Percentiles rank a stretch among this genome's conserved stretches.
These are phyloP conservation scores for Cenopis cana DNA, from an alignment of 2,888 invertebrate species.

Conservation along the genomic window DNA sequence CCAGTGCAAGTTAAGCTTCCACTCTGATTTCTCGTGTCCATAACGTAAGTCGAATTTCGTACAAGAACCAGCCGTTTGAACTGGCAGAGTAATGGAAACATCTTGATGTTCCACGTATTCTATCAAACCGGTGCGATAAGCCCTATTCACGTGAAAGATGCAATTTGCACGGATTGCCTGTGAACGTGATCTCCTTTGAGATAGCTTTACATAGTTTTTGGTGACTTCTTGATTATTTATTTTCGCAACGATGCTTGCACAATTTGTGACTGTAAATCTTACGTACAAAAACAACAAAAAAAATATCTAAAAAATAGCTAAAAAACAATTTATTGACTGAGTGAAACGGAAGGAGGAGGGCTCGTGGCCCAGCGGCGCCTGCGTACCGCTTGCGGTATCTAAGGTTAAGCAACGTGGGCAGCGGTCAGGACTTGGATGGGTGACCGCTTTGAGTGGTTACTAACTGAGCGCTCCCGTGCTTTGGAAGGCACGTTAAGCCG, in stretches of 20 bases:
- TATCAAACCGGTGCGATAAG: conserved; percentile 7
- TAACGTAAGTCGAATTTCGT: neutral
- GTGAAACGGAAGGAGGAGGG: too few species aligned
- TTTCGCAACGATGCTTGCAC: neutral
- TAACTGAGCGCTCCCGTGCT: too few species aligned
- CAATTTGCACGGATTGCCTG: conserved; percentile 13
- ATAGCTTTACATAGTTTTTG: neutral
- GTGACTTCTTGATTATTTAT: neutral
- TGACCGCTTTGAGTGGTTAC: too few species aligned
- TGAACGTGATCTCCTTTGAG: neutral
- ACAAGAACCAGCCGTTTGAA: neutral
- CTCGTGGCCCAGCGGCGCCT: too few species aligned
- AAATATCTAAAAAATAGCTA: too few species aligned
- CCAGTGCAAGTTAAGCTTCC: neutral
- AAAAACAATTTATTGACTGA: too few species aligned
- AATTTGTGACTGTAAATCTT: too few species aligned
- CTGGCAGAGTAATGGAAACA: neutral
- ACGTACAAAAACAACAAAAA: too few species aligned
- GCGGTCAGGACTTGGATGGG: too few species aligned
- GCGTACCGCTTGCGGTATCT: too few species aligned
- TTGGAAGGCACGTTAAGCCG: too few species aligned
- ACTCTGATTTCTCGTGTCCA: neutral
- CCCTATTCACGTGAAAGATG: conserved; percentile 5
- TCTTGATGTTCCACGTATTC: conserved; percentile 4
- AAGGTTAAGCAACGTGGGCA: too few species aligned